Conservation (phyloP, 2,797 vertebrate species). For the Vultur gryphus region DNA sequence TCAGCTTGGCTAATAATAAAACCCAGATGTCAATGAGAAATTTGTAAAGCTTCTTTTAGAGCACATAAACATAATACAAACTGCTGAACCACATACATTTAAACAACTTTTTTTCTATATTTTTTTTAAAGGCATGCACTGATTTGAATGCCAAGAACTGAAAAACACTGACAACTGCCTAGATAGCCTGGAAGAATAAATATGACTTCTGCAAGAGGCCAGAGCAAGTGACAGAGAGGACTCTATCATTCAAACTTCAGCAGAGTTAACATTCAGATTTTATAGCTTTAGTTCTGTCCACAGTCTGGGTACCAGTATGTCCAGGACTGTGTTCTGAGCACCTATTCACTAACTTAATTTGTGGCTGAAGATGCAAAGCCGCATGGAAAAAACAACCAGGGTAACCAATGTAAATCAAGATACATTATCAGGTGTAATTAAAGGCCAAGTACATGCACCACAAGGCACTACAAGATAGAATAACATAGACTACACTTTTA, state of each 20-base stretch:
- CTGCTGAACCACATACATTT: not conserved
- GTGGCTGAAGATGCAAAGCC: not conserved
- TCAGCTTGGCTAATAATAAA: conserved; percentile 29
- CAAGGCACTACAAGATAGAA: not conserved
- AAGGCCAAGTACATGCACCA: not conserved
- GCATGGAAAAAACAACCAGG: not conserved
- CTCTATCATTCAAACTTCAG: not conserved
- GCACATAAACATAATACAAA: not conserved
- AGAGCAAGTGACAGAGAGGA: not conserved
- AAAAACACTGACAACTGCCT: not conserved
- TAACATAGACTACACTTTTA: not conserved
- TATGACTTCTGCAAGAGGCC: not conserved
- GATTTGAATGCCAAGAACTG: not conserved
- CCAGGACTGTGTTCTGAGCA: not conserved
- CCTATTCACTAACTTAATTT: not conserved
- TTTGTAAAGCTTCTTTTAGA: conserved; percentile 1
- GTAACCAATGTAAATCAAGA: not conserved
- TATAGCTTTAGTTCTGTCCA: not conserved
- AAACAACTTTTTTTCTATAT: not conserved
- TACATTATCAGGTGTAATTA: not conserved
- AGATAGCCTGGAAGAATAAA: not conserved
- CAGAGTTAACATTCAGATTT: not conserved
- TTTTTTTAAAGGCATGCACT: not conserved
- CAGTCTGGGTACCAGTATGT: not conserved
- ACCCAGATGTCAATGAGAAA: conserved; percentile 32